A percentile compares a stretch with the other conserved stretches of the same genome.
phyloP scores from a whole-genome alignment of 2,888 invertebrate genomes.

The Tetropium fuscum region DNA sequence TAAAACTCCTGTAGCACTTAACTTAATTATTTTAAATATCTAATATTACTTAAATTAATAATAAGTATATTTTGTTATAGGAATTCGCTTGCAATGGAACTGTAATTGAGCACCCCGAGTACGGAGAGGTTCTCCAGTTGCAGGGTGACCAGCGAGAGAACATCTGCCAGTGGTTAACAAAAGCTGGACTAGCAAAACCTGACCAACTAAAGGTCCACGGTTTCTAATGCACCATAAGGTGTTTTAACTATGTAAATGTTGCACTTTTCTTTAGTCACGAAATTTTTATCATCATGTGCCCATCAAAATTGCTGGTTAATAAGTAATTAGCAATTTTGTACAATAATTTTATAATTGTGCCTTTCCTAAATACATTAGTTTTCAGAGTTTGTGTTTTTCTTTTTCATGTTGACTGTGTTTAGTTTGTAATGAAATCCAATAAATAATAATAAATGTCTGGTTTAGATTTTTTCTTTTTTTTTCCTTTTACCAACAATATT shows the following conservation, averaged over 20 bases:
- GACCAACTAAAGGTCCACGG: slow-evolving; percentile 99
- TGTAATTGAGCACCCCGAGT: slow-evolving; percentile 99
- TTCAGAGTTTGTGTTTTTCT: slow-evolving; percentile 52
- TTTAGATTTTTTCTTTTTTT: slow-evolving; percentile 28
- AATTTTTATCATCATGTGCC: slow-evolving; percentile 47
- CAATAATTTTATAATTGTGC: slow-evolving; percentile 62
- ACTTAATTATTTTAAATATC: no score
- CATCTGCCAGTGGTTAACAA: slow-evolving; percentile 99
- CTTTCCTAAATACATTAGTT: slow-evolving; percentile 60
- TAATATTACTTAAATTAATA: no score
- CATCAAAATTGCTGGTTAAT: slow-evolving; percentile 46
- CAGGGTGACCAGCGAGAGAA: slow-evolving; percentile 99
- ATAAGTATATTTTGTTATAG: slow-evolving; percentile 67
- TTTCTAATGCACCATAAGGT: slow-evolving; percentile 72
- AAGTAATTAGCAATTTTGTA: slow-evolving; percentile 51
- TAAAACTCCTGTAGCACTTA: no score
- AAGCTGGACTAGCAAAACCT: slow-evolving; percentile 96
- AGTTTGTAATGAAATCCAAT: slow-evolving; percentile 50
- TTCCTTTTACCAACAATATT: no score
- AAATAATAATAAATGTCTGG: slow-evolving; percentile 44
- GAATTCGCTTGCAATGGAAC: slow-evolving; percentile 99
- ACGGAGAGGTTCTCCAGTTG: slow-evolving; percentile 99
- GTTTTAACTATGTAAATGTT: slow-evolving; percentile 40
- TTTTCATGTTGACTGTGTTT: slow-evolving; percentile 58
- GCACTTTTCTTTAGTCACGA: slow-evolving; percentile 44